Base-by-base conservation (phyloP, 2,888 invertebrate species). In the Sinotaia quadrata region DNA sequence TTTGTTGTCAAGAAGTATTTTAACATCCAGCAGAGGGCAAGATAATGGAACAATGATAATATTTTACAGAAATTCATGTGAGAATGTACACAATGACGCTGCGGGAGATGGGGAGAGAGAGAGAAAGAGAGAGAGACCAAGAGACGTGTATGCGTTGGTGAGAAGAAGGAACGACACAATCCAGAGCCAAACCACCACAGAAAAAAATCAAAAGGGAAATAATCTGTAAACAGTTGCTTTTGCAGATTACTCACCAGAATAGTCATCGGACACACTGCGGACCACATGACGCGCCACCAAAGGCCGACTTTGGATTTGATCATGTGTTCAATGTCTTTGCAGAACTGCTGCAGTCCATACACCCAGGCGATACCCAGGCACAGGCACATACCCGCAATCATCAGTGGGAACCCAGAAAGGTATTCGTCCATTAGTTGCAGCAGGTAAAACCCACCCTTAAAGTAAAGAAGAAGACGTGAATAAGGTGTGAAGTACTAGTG, bases 361-460 rank as follows among this genome's bases (percentile, higher is more conserved):
- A 85, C 78, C 82, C 84, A 86, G 49, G 79, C 73, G 33, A 87
- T 75, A 36, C 78, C 81, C 0, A 80, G 57, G 72, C 84, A 81
- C 75, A 79, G 79, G 49, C 78, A 75, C 27, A 85, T 69, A 15
- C 84, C 85, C 49, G 83, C 78, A 12, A 84, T 71, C 67, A 85
- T 71, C 34, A 79, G 78, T 0, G 84, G 80, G 54, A 82, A 78
- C n/a, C 83, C 81, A 15, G 81, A 81, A 49, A 67, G 76, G 76
- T 83, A 85, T 51, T 82, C 78, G 73, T 87, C 86, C 72, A 86
- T 78, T 41, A 85, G 73, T 59, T 81, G 77, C 31, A 87, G 68
- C 33, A 84, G 62, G 77, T 83, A 83, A n/a, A 78, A 60, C 4
- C 86, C 86, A 49, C 84, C 84, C 85, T 86, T 75, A n/a, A n/a